phyloP scores from a whole-genome alignment of 2,888 invertebrate genomes.

The Aspidiotus destructor region DNA sequence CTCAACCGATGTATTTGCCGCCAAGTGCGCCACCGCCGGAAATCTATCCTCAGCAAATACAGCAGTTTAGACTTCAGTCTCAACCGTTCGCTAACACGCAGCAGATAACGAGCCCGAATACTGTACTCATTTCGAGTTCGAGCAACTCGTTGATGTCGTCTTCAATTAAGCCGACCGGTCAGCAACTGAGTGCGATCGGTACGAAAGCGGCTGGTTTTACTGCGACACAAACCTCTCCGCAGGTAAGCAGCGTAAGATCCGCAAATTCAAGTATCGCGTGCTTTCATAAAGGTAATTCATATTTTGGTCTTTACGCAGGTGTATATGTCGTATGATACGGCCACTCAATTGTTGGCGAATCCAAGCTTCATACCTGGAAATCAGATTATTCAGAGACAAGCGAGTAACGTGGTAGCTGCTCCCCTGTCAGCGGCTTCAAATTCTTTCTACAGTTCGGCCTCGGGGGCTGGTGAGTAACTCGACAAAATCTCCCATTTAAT shows the following conservation, averaged over 20 bases:
- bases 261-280: background rate
- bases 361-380: slow-evolving; percentile 54
- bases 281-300: background rate
- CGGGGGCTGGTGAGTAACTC: slow-evolving; percentile 19
- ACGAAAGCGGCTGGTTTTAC: slow-evolving; percentile 46
- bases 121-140: slow-evolving; percentile 71
- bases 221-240: slow-evolving; percentile 10
- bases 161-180: slow-evolving; percentile 70
- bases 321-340: slow-evolving; percentile 53
- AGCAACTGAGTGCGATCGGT: slow-evolving; percentile 69
- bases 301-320: background rate
- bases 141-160: slow-evolving; percentile 76
- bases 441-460: slow-evolving; percentile 22
- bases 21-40: slow-evolving; percentile 48
- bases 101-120: slow-evolving; percentile 70
- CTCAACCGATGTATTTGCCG: slow-evolving; percentile 41
- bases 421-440: slow-evolving; percentile 20
- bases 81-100: slow-evolving; percentile 62
- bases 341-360: slow-evolving; percentile 41
- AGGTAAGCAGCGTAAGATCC: background rate
- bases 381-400: slow-evolving; percentile 51
- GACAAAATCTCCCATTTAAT: no score
- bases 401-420: slow-evolving; percentile 41
- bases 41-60: slow-evolving; percentile 55
- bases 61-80: slow-evolving; percentile 49